Conservation (phyloP, 2,888 invertebrate species). For the Campoletis raptor region DNA sequence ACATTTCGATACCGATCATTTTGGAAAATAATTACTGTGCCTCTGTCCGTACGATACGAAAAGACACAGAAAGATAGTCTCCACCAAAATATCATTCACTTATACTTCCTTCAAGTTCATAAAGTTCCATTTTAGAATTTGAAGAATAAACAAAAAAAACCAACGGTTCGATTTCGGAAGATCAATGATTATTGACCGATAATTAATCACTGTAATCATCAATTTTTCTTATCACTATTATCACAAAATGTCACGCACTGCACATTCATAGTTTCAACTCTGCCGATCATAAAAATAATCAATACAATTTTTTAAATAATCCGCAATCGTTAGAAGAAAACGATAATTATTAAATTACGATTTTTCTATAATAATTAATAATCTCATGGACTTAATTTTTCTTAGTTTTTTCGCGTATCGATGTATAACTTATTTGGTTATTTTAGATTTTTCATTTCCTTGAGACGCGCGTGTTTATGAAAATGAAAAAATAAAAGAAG, state of each 20-base stretch:
- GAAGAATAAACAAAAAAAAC: background rate
- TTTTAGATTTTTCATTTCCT: background rate
- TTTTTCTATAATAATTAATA: background rate
- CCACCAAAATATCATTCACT: background rate
- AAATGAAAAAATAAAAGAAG: constrained; percentile 28
- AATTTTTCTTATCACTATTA: constrained; percentile 40
- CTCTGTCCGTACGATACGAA: background rate
- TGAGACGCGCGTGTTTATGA: constrained; percentile 1
- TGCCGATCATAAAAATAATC: background rate
- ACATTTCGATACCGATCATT: constrained; percentile 76
- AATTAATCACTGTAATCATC: constrained; percentile 8
- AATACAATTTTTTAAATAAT: background rate
- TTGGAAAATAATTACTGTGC: background rate
- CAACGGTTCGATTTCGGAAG: background rate
- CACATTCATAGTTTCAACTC: background rate
- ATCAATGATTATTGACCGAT: background rate
- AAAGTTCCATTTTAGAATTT: background rate
- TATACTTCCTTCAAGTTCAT: background rate
- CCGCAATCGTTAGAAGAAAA: background rate
- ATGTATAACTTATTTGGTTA: background rate
- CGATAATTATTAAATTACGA: background rate
- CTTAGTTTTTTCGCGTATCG: background rate
- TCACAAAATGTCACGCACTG: constrained; percentile 48
- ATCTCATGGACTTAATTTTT: background rate
- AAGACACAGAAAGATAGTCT: background rate